Evolutionary conservation across 1,140 invertebrate species (phyloP), one percentile per base, ranked within the genome.

Genomic region (Mamestra configurata): DNA sequence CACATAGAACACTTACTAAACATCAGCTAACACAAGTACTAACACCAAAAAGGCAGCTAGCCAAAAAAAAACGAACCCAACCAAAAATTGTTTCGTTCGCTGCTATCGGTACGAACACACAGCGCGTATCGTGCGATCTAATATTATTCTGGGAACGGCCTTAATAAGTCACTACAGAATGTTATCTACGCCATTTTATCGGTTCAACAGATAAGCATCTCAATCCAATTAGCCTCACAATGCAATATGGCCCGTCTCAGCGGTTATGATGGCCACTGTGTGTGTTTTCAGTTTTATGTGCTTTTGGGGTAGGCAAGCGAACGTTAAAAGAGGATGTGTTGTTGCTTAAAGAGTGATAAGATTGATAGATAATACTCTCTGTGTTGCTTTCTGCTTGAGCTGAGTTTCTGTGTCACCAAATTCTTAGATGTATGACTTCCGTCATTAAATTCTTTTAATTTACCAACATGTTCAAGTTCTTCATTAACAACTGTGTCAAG

Each of bases 91-190:
- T 75, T 53, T 71, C 43, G 71, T 90, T 84, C 88, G 89, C 77
- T 93, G 90, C 93, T 81, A 78, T 79, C 88, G 79, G 77, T 88
- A 88, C 82, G 61, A 80, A 87, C 92, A 49, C 90, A 90, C 90
- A 84, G 83, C 82, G 84, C 86, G 90, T 95, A 95, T 95, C 95
- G 87, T 85, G 53, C 89, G 86, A 95, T 95, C 95, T 95, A 95
- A 95, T 95, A 95, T 95, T 95, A 95, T 95, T 95, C 95, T 95
- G 95, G 94, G 95, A 95, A 95, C 94, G 94, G 90, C 95, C 95
- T 95, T 95, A 95, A 95, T 95, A 95, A 95, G 95, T 95, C 94
- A 95, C 92, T 94, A 95, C 94, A 95, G 94, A 95, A 95, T 95
- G 95, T 95, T 95, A 95, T 95, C 95, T 95, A 93, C 94, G 92